These are phyloP conservation scores for Mamestra brassicae DNA, from an alignment of 2,888 invertebrate species.

Conservation along the genomic window DNA sequence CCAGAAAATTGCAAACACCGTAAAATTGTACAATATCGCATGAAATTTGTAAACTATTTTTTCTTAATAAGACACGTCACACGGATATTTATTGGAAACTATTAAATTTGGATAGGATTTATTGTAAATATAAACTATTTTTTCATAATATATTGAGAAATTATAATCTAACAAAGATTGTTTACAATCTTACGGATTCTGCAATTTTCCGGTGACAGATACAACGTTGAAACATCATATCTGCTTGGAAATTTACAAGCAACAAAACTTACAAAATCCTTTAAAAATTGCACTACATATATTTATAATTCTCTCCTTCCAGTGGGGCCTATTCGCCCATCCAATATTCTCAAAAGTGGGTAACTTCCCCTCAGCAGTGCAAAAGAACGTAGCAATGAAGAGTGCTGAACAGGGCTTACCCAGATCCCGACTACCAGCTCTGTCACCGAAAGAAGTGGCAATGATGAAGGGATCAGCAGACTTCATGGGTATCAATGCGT, in stretches of 20 bases:
- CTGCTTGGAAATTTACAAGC: background rate
- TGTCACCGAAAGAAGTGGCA: slow-evolving; percentile 90
- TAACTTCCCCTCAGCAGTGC: slow-evolving; percentile 92
- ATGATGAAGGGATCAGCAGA: slow-evolving; percentile 92
- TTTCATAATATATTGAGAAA: too few relatives aligned
- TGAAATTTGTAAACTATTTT: too few relatives aligned
- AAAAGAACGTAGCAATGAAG: slow-evolving; percentile 87
- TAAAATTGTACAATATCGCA: too few relatives aligned
- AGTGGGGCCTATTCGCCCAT: slow-evolving; percentile 86
- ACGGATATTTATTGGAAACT: too few relatives aligned
- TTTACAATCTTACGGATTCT: too few relatives aligned
- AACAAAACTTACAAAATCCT: background rate
- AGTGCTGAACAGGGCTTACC: slow-evolving; percentile 91
- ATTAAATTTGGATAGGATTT: too few relatives aligned
- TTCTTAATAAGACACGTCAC: too few relatives aligned
- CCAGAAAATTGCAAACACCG: too few relatives aligned
- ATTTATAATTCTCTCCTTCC: slow-evolving; percentile 55
- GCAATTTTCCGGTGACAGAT: too few relatives aligned
- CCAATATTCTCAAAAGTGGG: slow-evolving; percentile 89
- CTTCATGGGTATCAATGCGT: slow-evolving; percentile 93
- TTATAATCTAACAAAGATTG: too few relatives aligned
- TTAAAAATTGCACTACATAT: background rate
- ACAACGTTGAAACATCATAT: background rate
- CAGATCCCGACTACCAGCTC: slow-evolving; percentile 90
- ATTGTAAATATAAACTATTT: too few relatives aligned